Conservation (phyloP, 2,888 invertebrate species). For the Xestia ashworthii region DNA sequence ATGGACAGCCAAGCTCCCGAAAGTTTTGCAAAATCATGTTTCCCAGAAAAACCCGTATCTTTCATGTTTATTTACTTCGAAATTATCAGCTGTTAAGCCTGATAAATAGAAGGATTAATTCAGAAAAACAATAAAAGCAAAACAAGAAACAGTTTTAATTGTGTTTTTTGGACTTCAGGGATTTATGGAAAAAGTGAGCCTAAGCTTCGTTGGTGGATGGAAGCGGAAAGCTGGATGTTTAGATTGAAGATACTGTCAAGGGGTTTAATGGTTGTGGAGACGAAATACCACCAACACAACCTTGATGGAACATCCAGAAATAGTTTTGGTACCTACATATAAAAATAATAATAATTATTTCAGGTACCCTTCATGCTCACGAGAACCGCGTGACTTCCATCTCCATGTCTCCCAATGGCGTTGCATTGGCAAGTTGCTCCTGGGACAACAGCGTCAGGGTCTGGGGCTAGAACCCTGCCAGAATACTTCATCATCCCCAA, state of each 20-base stretch:
- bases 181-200: not conserved
- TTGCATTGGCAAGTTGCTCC: slow-evolving; percentile 96
- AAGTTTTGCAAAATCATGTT: not conserved
- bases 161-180: no score
- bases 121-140: not conserved
- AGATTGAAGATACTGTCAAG: not conserved
- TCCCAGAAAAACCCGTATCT: not conserved
- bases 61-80: no score
- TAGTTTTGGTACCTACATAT: not conserved
- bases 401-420: slow-evolving; percentile 95
- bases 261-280: not conserved
- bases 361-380: slow-evolving; percentile 95
- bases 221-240: not conserved
- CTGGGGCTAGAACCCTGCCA: slow-evolving; percentile 93
- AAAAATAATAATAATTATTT: slow-evolving; percentile 51
- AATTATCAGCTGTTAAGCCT: not conserved
- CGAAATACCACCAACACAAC: not conserved
- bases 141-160: not conserved
- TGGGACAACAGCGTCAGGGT: slow-evolving; percentile 97
- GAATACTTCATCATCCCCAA: not conserved
- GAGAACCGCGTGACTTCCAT: slow-evolving; percentile 97
- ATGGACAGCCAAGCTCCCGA: not conserved
- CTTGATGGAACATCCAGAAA: not conserved
- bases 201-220: not conserved
- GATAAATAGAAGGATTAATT: not conserved